A percentile compares a stretch with the other conserved stretches of the same genome.
Conservation (phyloP, 2,888 invertebrate genomes). For the Cheilosia grossa region DNA sequence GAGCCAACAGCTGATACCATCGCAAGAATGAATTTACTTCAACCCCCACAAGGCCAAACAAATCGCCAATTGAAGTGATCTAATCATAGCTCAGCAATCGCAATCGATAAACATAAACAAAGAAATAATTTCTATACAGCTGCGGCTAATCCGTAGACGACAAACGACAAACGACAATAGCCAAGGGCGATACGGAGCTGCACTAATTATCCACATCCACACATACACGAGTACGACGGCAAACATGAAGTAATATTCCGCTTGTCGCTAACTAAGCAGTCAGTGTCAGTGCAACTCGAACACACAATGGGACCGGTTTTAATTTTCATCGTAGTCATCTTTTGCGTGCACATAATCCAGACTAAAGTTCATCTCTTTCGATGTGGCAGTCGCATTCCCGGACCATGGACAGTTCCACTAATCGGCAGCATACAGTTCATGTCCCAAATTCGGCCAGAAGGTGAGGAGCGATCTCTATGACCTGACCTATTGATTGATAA, state of each 20-base stretch:
- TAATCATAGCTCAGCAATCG: neutral
- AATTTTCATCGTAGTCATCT: constrained; percentile 35
- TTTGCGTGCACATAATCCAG: constrained; percentile 65
- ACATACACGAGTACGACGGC: neutral
- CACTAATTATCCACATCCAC: neutral
- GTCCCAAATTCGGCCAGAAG: constrained; percentile 80
- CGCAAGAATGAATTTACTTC: neutral
- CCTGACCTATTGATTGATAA: neutral
- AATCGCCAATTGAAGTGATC: constrained; percentile 5
- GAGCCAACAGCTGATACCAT: neutral
- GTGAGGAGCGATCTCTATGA: constrained; percentile 75
- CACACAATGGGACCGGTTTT: constrained; percentile 40
- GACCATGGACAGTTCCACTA: constrained; percentile 81
- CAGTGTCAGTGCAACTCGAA: constrained; percentile 24
- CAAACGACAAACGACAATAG: no score
- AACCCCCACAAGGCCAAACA: neutral
- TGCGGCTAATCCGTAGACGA: constrained; percentile 4
- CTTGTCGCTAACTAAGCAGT: neutral
- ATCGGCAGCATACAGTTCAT: constrained; percentile 81
- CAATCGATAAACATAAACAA: neutral
- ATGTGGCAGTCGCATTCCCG: constrained; percentile 78
- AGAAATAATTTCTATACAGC: no score
- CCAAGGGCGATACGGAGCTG: neutral
- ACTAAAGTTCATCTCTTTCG: constrained; percentile 76
- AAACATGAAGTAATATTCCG: neutral